Conservation (phyloP, 2,113 vertebrate species). For the Mastomys natalensis region DNA sequence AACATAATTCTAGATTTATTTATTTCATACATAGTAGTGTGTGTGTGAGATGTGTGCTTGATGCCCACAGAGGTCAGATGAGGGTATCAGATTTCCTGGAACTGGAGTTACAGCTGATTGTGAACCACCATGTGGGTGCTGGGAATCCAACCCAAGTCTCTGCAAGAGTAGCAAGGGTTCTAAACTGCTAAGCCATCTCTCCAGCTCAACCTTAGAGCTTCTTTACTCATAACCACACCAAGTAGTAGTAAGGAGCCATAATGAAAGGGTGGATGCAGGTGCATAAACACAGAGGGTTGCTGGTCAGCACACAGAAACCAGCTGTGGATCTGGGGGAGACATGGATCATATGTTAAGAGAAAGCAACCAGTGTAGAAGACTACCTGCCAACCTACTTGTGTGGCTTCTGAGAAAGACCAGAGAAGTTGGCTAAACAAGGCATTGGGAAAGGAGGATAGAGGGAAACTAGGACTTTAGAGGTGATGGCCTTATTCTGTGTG, state of each 20-base stretch:
- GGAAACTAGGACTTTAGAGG: no score
- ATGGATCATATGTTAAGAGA: background rate
- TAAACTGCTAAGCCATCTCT: background rate
- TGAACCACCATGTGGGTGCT: background rate
- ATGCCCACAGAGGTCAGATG: background rate
- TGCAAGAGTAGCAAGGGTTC: background rate
- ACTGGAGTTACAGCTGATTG: background rate
- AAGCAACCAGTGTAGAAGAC: background rate
- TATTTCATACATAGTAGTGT: background rate
- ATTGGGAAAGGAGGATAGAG: fast-evolving
- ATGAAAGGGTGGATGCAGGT: background rate
- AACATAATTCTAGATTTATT: background rate
- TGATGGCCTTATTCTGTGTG: fast-evolving
- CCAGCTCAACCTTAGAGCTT: background rate
- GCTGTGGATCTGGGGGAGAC: background rate
- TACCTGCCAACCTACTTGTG: background rate
- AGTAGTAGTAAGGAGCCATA: background rate
- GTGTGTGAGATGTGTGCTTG: background rate
- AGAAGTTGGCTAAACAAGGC: background rate
- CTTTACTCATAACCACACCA: background rate
- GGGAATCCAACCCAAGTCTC: background rate
- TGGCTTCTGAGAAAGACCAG: background rate
- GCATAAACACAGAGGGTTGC: background rate
- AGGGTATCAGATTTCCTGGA: background rate
- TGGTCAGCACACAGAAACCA: background rate